Evolutionary conservation across 2,113 vertebrate species (phyloP), one percentile per base, ranked within the genome.

Genomic region (Seriola dumerili): DNA sequence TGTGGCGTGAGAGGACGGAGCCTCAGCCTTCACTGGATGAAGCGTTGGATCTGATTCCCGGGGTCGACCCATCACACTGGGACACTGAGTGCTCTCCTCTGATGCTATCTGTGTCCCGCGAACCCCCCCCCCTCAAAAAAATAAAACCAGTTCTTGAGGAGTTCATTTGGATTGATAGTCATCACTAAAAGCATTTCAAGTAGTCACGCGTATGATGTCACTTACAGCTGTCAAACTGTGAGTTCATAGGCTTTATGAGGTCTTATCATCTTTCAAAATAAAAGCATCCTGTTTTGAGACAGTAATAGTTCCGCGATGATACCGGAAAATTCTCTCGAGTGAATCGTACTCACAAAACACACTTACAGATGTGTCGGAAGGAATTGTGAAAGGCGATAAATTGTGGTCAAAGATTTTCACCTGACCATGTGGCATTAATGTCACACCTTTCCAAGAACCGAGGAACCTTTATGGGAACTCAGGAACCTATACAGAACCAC

Each of bases 131-230:
- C 38, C 38, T 8, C 38, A 38, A 38, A 29, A 29, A 29, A 29
- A 29, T 29, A 29, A 29, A 29, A 29, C 38, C 4, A 1, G 5
- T 29, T 29, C 54, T 40, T 4, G 32, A 78, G 46, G 70, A 55
- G 50, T 72, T 71, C 13, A 48, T 48, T 17, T 16, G 58, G 85
- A 83, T 32, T 68, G 71, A 90, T 85, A 42, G 71, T 84, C 72
- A 82, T 86, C 75, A 16, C 62, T 62, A 73, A 91, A 75, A 89
- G 85, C 80, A 71, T 81, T 83, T 87, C 63, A 81, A 75, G 82
- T 25, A 64, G 69, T 87, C 44, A 52, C 21, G 3, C 42, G 55
- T 19, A 73, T 87, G 85, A 92, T 79, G 86, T 91, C 79, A 88
- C 72, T 40, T 38, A 19, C 68, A 85, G 84, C 63, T 76, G 78